Percentiles rank a stretch among this genome's conserved stretches.
Conservation (phyloP, 2,113 vertebrate genomes). For the Chloropsis hardwickii region DNA sequence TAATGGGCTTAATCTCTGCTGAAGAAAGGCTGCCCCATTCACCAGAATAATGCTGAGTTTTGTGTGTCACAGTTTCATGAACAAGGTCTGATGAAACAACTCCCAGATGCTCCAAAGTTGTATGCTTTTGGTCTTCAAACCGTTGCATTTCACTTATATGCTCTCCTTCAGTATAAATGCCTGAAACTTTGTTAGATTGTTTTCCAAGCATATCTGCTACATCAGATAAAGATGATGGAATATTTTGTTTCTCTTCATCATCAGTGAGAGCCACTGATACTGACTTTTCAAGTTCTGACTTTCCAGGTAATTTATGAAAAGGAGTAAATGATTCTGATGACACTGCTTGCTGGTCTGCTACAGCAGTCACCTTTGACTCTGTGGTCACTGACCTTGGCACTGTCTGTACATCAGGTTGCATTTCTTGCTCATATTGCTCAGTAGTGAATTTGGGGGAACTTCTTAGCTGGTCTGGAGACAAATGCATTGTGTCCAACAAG, state of each 20-base stretch:
- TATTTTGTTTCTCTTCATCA: constrained; percentile 38
- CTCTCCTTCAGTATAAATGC: neutral
- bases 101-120: neutral
- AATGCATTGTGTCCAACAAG: neutral
- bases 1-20: neutral
- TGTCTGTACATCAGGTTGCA: neutral
- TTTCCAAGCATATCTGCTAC: neutral
- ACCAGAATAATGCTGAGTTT: neutral
- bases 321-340: neutral
- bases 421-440: neutral
- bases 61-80: neutral
- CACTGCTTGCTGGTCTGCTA: neutral
- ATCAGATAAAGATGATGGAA: neutral
- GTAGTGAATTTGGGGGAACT: neutral
- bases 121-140: neutral
- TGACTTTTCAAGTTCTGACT: neutral
- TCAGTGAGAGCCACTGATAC: neutral
- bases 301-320: neutral
- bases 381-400: neutral
- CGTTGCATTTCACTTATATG: neutral
- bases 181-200: neutral
- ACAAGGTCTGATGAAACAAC: neutral
- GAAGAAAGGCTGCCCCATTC: neutral
- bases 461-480: constrained; percentile 10
- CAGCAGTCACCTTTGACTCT: neutral